Evolutionary conservation across 2,797 vertebrate genomes (phyloP), one percentile per base, ranked within the genome.

Genomic region (Todus mexicanus): DNA sequence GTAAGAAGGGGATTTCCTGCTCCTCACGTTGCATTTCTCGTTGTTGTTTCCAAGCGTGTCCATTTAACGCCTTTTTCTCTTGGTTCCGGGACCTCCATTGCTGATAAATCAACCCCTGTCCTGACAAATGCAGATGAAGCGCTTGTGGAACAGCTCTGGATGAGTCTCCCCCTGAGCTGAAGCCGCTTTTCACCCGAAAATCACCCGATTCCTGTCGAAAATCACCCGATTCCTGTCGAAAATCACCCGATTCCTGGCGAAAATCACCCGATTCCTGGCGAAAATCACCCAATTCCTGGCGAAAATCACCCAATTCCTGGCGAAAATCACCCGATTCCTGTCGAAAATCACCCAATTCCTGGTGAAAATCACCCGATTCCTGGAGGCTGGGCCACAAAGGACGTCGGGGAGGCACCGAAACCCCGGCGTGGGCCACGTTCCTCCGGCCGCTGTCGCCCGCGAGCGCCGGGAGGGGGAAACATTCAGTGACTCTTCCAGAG

Each of bases 1-100:
- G 59, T 11, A 4, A 31, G 45, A 9, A 7, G 35, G 51, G 5
- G 2, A 8, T 11, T 6, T 38, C n/a, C 0, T 11, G 25, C 15
- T 22, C 42, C 38, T 25, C 14, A 22, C 12, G 0, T 29, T 53
- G 63, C 5, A 1, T 45, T 88, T 74, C 27, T 12, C 13, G 47
- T 40, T 17, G 21, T 42, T 50, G 11, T 13, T 70, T 60, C 59
- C 75, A 15, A 12, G 40, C 0, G 3, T 15, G 35, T 25, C 40
- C 17, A 2, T 35, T 23, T 33, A 15, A 42, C 3, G 3, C 2
- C 1, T 14, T 23, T 65, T 26, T 38, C 40, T 19, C 7, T 43
- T 5, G 59, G 48, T 38, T 43, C 57, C 10, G 64, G 37, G 11
- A 3, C 17, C 22, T 47, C 70, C 69, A 26, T 31, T 88, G 64